Evolutionary conservation across 2,888 invertebrate genomes (phyloP).

Genomic region (Pseudoips prasinana): DNA sequence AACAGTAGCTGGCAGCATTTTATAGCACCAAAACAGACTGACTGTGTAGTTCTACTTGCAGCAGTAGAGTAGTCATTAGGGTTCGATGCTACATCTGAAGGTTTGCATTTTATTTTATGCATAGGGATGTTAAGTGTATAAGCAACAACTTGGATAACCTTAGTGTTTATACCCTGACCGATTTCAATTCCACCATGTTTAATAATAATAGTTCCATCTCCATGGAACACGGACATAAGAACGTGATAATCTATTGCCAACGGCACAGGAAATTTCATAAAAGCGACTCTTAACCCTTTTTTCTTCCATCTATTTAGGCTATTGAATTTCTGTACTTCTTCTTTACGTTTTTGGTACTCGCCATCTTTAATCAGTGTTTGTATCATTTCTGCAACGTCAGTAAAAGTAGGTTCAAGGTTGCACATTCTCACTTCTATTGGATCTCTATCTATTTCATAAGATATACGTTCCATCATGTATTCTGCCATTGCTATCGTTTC

Average conservation of each 20-base stretch:
- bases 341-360: slow-evolving; percentile 55
- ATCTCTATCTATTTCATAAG: slow-evolving; percentile 74
- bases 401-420: slow-evolving; percentile 63
- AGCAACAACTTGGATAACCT: slow-evolving; percentile 85
- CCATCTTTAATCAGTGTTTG: slow-evolving; percentile 74
- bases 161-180: slow-evolving; percentile 88
- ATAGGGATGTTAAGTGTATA: slow-evolving; percentile 84
- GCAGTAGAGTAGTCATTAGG: slow-evolving; percentile 86
- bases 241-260: slow-evolving; percentile 17
- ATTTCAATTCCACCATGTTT: slow-evolving; percentile 85
- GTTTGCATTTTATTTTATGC: slow-evolving; percentile 84
- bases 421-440: slow-evolving; percentile 76
- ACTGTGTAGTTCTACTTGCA: slow-evolving; percentile 85
- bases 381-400: slow-evolving; percentile 64
- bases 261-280: slow-evolving; percentile 81
- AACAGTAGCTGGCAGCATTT: slow-evolving; percentile 70
- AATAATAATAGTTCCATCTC: slow-evolving; percentile 84
- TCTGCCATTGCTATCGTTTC: slow-evolving; percentile 82
- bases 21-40: slow-evolving; percentile 76
- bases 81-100: slow-evolving; percentile 80
- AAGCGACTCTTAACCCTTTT: slow-evolving; percentile 82
- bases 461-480: slow-evolving; percentile 84
- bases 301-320: slow-evolving; percentile 87
- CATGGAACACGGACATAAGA: slow-evolving; percentile 25
- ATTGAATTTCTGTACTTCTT: slow-evolving; percentile 78